phyloP scores from a whole-genome alignment of 2,888 invertebrate species.

The Cerceris rybyensis region DNA sequence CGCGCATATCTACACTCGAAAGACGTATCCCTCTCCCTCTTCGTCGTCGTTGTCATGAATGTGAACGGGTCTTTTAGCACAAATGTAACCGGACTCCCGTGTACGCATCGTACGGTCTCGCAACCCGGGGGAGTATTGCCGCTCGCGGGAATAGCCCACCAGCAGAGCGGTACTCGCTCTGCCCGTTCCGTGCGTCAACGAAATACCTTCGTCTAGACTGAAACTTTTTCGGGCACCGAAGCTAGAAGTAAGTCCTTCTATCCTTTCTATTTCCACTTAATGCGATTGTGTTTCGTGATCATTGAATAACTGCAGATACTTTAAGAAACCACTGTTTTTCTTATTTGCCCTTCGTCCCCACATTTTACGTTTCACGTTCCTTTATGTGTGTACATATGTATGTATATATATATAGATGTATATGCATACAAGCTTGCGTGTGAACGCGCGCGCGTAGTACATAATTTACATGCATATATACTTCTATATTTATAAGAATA shows the following conservation, averaged over 20 bases:
- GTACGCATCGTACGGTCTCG: slow-evolving; percentile 30
- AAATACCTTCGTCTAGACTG: slow-evolving; percentile 79
- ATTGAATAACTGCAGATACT: too few relatives aligned
- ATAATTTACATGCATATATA: too few relatives aligned
- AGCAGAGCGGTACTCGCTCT: slow-evolving; percentile 74
- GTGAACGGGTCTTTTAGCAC: neutral
- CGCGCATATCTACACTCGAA: neutral
- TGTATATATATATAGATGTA: too few relatives aligned
- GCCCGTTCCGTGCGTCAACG: slow-evolving; percentile 79
- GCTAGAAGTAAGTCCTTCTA: slow-evolving; percentile 74
- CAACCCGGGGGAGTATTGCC: slow-evolving; percentile 77
- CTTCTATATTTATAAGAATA: too few relatives aligned
- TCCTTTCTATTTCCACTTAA: too few relatives aligned
- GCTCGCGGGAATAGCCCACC: slow-evolving; percentile 79
- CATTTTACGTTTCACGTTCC: too few relatives aligned
- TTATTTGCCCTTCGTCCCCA: too few relatives aligned
- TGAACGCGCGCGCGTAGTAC: too few relatives aligned
- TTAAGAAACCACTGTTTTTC: too few relatives aligned
- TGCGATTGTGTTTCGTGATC: too few relatives aligned
- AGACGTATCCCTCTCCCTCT: neutral
- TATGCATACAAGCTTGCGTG: too few relatives aligned
- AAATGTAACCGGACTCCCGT: neutral
- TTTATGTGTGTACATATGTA: too few relatives aligned
- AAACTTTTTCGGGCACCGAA: slow-evolving; percentile 79
- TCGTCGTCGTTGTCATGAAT: neutral